Evolutionary conservation across 1,140 invertebrate species (phyloP), one percentile per base, ranked within the genome.

Genomic region (Macrobrachium rosenbergii): DNA sequence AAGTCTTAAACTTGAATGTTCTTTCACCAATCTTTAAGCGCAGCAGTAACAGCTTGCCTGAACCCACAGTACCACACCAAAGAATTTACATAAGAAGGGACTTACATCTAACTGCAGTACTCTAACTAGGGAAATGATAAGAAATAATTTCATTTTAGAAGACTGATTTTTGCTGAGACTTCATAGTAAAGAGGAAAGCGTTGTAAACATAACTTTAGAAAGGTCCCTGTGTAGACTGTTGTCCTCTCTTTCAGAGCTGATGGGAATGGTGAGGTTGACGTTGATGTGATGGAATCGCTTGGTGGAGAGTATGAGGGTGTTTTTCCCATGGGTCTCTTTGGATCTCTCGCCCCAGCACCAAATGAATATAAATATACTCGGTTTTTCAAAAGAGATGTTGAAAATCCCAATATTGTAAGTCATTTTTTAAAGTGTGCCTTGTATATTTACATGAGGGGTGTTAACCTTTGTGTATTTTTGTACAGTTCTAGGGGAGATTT

Each of bases 371-470:
- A 87, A 28, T 87, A 43, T 59, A 81, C 67, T 62, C 64, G 84
- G 5, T 87, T 87, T 37, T 81, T 75, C 69, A 87, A 87, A 52
- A 81, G 63, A 43, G 84, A 87, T 19, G 67, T 81, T 0, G 69
- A 75, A 75, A 81, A 87, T 52, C 84, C 84, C 3, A 87, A 87
- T 23, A 60, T 81, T 43, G 84, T 87, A 52, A 87, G 84, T 87
- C 7, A 72, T 21, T 23, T 64, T 83, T 72, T 28, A 19, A 43
- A 59, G 19, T 28, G 45, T 73, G 2, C 0, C n/a, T 45, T 28
- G n/a, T 83, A n/a, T 73, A 11, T 62, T 28, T 62, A 5, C n/a
- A 19, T 62, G 7, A 37, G 28, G 19, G 1, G 2, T 77, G 14
- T 8, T 72, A 2, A 17, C 67, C 37, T 10, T 16, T 37, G 3